Base-by-base conservation (phyloP, 2,888 invertebrate genomes). In the Deladenus siricidicola region DNA sequence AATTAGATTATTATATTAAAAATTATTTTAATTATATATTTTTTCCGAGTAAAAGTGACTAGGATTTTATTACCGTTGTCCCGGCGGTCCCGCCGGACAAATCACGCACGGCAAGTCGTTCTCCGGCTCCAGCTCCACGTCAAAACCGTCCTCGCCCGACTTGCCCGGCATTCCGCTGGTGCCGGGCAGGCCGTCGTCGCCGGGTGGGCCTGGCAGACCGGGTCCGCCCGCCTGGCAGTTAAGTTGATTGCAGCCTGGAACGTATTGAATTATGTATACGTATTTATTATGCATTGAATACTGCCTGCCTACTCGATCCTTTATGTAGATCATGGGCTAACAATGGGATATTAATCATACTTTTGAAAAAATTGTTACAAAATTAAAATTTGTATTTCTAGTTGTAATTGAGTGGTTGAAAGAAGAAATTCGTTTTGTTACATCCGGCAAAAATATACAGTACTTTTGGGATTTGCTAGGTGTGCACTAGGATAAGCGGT, bases 1-100 rank as follows among this genome's bases (percentile, higher is more conserved):
- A 6, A n/a, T 1, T 43, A 58, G 24, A 29, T 21, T 17, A 54
- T 17, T 24, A 24, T 43, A 29, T 34, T 4, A 57, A 39, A n/a
- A 10, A 21, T 19, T 1, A 21, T 17, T 8, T 8, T 1, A 3
- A 21, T 17, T 58, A n/a, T n/a, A n/a, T n/a, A n/a, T n/a, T n/a
- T n/a, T n/a, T n/a, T n/a, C n/a, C n/a, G n/a, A n/a, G n/a, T n/a
- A n/a, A n/a, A n/a, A n/a, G n/a, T n/a, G n/a, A n/a, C n/a, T n/a
- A n/a, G n/a, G n/a, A n/a, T n/a, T n/a, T n/a, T n/a, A n/a, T n/a
- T n/a, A 68, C 70, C 71, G 58, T 50, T 71, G 72, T 42, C 78
- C 76, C 21, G 75, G 75, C n/a, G 78, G 78, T 47, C 78, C 78
- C 28, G 70, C 76, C 23, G 78, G 78, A 47, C 78, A 78, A 44